Percentiles rank a stretch among this genome's conserved stretches.
phyloP scores from a whole-genome alignment of 2,797 vertebrate genomes.

The Acrocephalus scirpaceus region DNA sequence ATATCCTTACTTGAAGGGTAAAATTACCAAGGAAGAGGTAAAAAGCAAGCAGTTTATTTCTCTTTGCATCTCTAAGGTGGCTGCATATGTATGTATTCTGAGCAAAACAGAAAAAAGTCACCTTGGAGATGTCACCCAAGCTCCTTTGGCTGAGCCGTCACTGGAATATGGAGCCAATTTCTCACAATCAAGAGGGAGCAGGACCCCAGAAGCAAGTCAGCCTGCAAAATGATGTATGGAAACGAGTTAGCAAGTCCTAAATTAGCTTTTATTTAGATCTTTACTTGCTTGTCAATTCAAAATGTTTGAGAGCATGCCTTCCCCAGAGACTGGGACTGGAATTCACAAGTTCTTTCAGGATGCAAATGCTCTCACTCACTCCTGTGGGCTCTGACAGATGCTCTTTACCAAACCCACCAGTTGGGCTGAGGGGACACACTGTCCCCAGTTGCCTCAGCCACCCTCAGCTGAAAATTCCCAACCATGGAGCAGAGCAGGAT shows the following conservation, averaged over 20 bases:
- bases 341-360: not conserved
- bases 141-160: slow-evolving; percentile 20
- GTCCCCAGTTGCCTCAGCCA: not conserved
- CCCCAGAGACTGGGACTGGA: not conserved
- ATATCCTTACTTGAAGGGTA: not conserved
- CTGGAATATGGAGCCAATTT: slow-evolving; percentile 8
- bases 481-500: not conserved
- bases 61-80: not conserved
- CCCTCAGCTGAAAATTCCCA: not conserved
- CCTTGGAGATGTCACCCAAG: slow-evolving; percentile 32
- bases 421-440: not conserved
- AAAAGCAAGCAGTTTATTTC: not conserved
- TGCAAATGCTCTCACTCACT: not conserved
- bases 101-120: not conserved
- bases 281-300: not conserved
- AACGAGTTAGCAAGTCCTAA: not conserved
- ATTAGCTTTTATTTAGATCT: not conserved
- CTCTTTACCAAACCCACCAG: not conserved
- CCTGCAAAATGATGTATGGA: slow-evolving; percentile 15
- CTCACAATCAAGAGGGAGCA: slow-evolving; percentile 10
- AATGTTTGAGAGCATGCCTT: accelerated
- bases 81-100: not conserved
- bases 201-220: slow-evolving; percentile 21
- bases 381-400: not conserved
- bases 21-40: not conserved